Conservation (phyloP, 2,113 vertebrate genomes). For the Aegithalos caudatus region DNA sequence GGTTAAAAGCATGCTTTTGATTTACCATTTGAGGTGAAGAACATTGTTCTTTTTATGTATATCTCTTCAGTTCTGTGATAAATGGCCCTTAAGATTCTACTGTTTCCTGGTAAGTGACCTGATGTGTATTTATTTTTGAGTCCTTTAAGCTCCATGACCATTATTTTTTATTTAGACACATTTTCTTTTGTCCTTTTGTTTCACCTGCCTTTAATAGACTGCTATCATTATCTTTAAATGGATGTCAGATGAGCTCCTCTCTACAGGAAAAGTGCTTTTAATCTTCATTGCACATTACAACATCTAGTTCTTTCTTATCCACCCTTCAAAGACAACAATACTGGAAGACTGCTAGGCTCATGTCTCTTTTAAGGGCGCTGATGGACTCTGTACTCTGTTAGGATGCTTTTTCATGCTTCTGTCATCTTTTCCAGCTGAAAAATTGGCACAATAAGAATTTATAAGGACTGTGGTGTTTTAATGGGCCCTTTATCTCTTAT, state of each 20-base stretch:
- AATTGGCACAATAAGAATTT: background rate
- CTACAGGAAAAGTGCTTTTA: slow-evolving; percentile 24
- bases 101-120: background rate
- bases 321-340: slow-evolving; percentile 38
- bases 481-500: background rate
- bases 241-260: slow-evolving; percentile 18
- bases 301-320: slow-evolving; percentile 1
- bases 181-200: background rate
- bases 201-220: slow-evolving; percentile 3
- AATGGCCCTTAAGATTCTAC: background rate
- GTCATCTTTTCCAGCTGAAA: background rate
- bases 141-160: background rate
- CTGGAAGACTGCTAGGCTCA: background rate
- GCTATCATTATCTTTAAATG: slow-evolving; percentile 39
- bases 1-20: background rate
- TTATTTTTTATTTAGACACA: slow-evolving; percentile 31
- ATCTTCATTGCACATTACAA: slow-evolving; percentile 38
- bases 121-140: background rate
- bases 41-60: background rate
- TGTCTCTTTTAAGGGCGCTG: slow-evolving; percentile 7
- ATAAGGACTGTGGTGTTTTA: slow-evolving; percentile 21
- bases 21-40: background rate
- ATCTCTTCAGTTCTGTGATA: background rate
- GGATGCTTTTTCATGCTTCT: background rate
- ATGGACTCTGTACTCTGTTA: slow-evolving; percentile 9